A percentile compares a stretch with the other conserved stretches of the same genome.
These are phyloP conservation scores for Drosophila colorata DNA, from an alignment of 2,888 invertebrate species.

Conservation along the genomic window DNA sequence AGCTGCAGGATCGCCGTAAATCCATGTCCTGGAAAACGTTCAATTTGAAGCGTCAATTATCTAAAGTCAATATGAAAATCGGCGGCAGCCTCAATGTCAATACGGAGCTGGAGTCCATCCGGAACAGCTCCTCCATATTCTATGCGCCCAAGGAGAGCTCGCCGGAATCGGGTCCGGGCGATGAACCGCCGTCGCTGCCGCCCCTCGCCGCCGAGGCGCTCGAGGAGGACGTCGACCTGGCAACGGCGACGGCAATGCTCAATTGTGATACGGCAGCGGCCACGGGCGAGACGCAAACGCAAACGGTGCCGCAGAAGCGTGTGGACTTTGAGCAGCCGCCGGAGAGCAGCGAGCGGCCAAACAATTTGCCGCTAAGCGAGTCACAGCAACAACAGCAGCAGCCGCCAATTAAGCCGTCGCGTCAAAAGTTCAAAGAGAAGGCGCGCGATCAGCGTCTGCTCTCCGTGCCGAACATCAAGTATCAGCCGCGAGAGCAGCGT, in stretches of 20 bases:
- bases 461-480: conserved; percentile 92
- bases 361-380: conserved; percentile 86
- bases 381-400: conserved; percentile 41
- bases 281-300: conserved; percentile 14
- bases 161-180: conserved; percentile 62
- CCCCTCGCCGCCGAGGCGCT: conserved; percentile 43
- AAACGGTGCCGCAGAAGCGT: conserved; percentile 57
- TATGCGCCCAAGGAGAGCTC: conserved; percentile 80
- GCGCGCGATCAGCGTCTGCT: conserved; percentile 88
- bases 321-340: conserved; percentile 84
- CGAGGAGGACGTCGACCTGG: conserved; percentile 64
- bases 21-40: conserved; percentile 91
- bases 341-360: conserved; percentile 86
- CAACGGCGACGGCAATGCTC: conserved; percentile 49
- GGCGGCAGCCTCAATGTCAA: conserved; percentile 73
- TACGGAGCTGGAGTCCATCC: conserved; percentile 84
- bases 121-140: conserved; percentile 83
- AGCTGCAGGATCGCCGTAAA: conserved; percentile 87
- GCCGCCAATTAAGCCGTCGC: conserved; percentile 86
- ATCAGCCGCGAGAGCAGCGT: conserved; percentile 85
- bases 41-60: conserved; percentile 92
- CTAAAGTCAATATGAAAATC: conserved; percentile 88
- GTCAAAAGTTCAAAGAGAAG: conserved; percentile 87
- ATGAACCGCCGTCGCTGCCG: conserved; percentile 30
- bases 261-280: conserved; percentile 56